These are phyloP conservation scores for Caenorhabditis sp. DNA, from an alignment of 2,888 invertebrate genomes.

Conservation along the genomic window DNA sequence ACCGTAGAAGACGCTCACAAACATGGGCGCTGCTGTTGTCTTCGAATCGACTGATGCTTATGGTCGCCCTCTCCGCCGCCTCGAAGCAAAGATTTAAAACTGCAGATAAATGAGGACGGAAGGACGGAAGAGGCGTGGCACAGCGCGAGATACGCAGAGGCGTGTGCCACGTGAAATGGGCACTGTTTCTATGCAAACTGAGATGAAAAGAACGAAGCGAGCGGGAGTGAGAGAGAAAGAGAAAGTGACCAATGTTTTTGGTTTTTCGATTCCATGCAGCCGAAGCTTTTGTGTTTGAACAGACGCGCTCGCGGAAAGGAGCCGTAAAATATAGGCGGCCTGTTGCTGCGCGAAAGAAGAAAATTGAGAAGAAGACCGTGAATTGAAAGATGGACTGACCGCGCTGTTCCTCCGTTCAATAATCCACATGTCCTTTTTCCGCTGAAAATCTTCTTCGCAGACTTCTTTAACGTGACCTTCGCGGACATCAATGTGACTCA, in stretches of 20 bases:
- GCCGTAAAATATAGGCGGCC: neutral
- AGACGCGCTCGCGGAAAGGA: neutral
- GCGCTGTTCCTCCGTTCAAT: neutral
- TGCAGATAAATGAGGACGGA: slow-evolving; percentile 9
- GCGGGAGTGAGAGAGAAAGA: slow-evolving; percentile 16
- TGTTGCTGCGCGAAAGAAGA: neutral
- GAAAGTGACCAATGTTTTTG: slow-evolving; percentile 24
- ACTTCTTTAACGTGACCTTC: neutral
- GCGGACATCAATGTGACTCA: neutral
- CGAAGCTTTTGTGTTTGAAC: slow-evolving; percentile 25
- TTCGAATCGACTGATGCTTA: too few relatives aligned
- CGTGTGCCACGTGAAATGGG: neutral
- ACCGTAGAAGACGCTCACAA: slow-evolving; percentile 68
- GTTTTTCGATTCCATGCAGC: slow-evolving; percentile 14
- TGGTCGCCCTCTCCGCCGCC: slow-evolving; percentile 8
- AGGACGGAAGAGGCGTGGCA: slow-evolving; percentile 12
- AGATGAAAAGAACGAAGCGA: neutral
- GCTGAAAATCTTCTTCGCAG: neutral
- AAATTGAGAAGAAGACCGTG: neutral
- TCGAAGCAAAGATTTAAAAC: slow-evolving; percentile 16
- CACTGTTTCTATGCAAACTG: neutral
- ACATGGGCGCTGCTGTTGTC: slow-evolving; percentile 57
- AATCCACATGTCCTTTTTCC: neutral
- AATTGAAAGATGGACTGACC: neutral
- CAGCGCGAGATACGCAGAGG: slow-evolving; percentile 8